Conservation (phyloP, 1,140 invertebrate genomes). For the Trichonephila inaurata region DNA sequence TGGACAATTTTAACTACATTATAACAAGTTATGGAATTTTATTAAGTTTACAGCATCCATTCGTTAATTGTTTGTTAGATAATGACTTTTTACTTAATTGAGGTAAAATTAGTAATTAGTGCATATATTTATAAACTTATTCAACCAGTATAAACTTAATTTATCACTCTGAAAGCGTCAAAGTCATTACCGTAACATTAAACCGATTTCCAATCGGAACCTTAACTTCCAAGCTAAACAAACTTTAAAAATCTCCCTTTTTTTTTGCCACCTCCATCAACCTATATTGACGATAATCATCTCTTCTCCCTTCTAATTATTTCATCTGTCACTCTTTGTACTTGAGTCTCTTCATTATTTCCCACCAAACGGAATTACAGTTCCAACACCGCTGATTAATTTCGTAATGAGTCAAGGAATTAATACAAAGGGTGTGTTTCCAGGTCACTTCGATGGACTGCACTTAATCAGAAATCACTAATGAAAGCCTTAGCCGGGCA, state of each 20-base stretch:
- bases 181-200: no score
- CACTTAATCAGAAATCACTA: slow-evolving; percentile 69
- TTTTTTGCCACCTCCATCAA: background rate
- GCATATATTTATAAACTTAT: no score
- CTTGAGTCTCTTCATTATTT: slow-evolving; percentile 9
- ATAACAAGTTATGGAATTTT: no score
- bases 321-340: slow-evolving; percentile 47
- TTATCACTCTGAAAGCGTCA: no score
- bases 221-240: no score
- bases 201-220: no score
- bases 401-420: slow-evolving; percentile 61
- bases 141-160: no score
- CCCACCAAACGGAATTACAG: slow-evolving; percentile 35
- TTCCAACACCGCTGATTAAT: slow-evolving; percentile 61
- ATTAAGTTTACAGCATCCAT: no score
- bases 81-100: no score
- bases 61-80: no score
- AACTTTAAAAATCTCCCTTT: background rate
- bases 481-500: slow-evolving; percentile 60
- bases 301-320: slow-evolving; percentile 35
- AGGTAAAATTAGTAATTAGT: no score
- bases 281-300: slow-evolving; percentile 9
- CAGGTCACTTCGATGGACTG: slow-evolving; percentile 54
- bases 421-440: slow-evolving; percentile 70
- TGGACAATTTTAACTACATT: no score